phyloP scores from a whole-genome alignment of 2,797 vertebrate genomes.

The Pipistrellus nathusii region DNA sequence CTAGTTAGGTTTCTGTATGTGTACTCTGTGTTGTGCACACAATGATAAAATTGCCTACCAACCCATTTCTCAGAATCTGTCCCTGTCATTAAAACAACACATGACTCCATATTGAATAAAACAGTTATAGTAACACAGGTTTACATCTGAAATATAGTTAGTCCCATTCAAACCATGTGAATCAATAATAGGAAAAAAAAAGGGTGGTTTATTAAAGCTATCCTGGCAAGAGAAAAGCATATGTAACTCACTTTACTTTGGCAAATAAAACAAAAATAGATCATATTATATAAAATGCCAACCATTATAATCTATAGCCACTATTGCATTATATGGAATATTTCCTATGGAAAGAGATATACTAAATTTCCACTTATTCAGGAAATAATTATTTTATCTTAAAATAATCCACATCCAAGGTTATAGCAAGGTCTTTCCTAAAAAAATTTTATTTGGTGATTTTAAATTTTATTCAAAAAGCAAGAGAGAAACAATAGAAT shows the following conservation, averaged over 20 bases:
- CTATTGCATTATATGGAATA: background rate
- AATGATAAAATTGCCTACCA: background rate
- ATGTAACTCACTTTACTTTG: background rate
- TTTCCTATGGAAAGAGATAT: background rate
- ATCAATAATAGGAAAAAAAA: background rate
- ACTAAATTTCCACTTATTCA: background rate
- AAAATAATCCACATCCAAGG: slow-evolving; percentile 3
- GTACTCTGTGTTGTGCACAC: background rate
- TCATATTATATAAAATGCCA: background rate
- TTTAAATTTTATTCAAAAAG: slow-evolving; percentile 23
- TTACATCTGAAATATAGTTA: background rate
- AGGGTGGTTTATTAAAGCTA: background rate
- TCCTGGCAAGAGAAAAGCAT: background rate
- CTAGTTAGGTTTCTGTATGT: background rate
- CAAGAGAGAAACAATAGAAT: background rate
- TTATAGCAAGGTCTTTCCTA: background rate
- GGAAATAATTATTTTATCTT: background rate
- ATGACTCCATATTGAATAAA: background rate
- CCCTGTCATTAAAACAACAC: background rate
- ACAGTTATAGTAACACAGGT: background rate
- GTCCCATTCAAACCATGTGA: background rate
- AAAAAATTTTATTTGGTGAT: background rate
- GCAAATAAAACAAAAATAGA: background rate
- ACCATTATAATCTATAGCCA: background rate
- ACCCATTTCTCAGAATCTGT: background rate